Evolutionary conservation across 2,113 vertebrate species (phyloP), one percentile per base, ranked within the genome.

Genomic region (Gnathonemus longibarbis): DNA sequence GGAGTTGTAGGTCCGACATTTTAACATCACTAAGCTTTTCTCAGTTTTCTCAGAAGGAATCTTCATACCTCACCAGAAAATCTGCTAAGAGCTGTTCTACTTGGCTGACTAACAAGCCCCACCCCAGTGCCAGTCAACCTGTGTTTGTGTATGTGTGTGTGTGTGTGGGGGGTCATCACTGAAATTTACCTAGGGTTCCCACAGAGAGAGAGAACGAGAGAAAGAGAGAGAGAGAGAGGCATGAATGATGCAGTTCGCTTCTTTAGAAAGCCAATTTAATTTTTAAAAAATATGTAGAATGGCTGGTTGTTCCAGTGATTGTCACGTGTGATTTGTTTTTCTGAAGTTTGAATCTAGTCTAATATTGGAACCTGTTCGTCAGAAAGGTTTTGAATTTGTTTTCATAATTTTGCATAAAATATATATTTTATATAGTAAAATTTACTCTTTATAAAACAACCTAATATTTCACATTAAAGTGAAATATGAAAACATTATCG

Each of bases 31-130:
- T 92, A 92, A 90, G 91, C 93, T 89, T 84, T 88, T 31, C 42
- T 21, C 66, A 53, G 87, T 91, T 88, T 21, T 91, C 89, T 91
- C 95, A 92, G 93, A 94, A 93, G 91, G 88, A 48, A 84, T 58
- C 39, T 8, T 83, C 15, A 89, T 58, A 31, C 88, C 50, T 84
- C 91, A 89, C 90, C 93, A 93, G 87, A 90, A 74, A 90, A 91
- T 86, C 70, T 77, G 50, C 49, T n/a, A 3, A 11, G 53, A 35
- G 39, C 50, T 92, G 56, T 89, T 89, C 70, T 90, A 90, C 90
- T 70, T 58, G 80, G 90, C 90, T 88, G 84, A 90, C 86, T 90
- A 89, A 77, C 52, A 92, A 93, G 92, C 92, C 91, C 93, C 94
- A 89, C 92, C 92, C 91, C 91, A 87, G 21, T 46, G 21, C 1